Base-by-base conservation (phyloP, 2,113 vertebrate species). In the Girardinichthys multiradiatus region DNA sequence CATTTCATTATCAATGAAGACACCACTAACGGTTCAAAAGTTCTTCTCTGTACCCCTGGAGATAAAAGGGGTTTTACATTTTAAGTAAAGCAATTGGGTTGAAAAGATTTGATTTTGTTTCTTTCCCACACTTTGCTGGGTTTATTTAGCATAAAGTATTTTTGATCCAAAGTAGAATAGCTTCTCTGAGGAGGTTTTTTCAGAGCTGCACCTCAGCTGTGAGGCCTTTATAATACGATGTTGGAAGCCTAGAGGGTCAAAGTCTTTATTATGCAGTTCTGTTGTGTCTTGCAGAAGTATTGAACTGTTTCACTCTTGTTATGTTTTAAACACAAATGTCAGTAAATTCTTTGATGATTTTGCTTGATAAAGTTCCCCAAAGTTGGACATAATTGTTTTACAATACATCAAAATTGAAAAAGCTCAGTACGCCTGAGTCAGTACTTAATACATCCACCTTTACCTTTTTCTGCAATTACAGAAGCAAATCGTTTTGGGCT, bases 1-100 rank as follows among this genome's bases (percentile, higher is more conserved):
- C 63, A 64, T 21, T 76, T 69, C 68, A 63, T 80, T 84, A 68
- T 71, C 70, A 84, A 42, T 39, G 35, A 58, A 45, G 62, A 57
- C 61, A 65, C 27, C 10, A 39, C 72, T 77, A 31, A 30, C 71
- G 81, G 60, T 60, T 68, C 33, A 64, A 77, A 61, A 48, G 54
- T 28, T 60, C 60, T 61, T 67, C 8, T 33, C 61, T 12, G 0
- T 31, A 42, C 19, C 31, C 67, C 58, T 21, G 17, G 54, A 82
- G 73, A 68, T 81, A 67, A 74, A 82, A 57, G 79, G 35, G 67
- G 10, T 54, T 54, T 54, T 54, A 31, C 51, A 84, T 84, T 81
- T 87, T 64, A 66, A 70, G 60, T 0, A 35, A 78, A 19, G 79
- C 79, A 80, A 73, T 87, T 80, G 72, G 74, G 57, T 74, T 3